Conservation (phyloP, 2,113 vertebrate species). For the Pterocles burchelli region DNA sequence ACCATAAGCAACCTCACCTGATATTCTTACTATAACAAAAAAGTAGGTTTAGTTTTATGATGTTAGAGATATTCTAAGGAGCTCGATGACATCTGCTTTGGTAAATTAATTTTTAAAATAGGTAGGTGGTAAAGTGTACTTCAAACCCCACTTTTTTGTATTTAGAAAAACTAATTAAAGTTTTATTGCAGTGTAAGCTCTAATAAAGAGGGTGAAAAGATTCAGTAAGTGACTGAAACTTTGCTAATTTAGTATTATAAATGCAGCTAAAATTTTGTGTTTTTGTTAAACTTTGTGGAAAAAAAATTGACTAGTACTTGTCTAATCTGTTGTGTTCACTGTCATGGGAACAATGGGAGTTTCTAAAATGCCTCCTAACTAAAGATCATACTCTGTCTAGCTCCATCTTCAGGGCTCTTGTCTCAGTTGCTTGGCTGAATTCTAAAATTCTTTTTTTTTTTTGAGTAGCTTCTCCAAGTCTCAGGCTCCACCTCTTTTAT, state of each 20-base stretch:
- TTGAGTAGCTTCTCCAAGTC: neutral
- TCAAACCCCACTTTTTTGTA: neutral
- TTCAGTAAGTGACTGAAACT: neutral
- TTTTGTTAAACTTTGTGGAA: neutral
- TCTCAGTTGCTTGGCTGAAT: neutral
- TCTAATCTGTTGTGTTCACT: neutral
- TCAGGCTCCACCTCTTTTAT: neutral
- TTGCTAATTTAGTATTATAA: neutral
- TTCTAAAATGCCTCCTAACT: neutral
- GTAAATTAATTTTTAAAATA: neutral
- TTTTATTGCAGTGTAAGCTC: neutral
- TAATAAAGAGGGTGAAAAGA: neutral
- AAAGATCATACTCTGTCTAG: neutral
- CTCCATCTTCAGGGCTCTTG: neutral
- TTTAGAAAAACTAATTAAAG: neutral
- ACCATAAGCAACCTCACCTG: neutral
- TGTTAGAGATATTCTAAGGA: neutral
- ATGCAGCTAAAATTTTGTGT: neutral
- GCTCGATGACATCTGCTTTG: neutral
- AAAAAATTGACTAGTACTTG: neutral
- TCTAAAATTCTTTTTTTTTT: neutral
- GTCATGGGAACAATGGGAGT: neutral
- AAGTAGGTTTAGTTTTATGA: neutral
- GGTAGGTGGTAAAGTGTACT: neutral
- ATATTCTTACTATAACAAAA: neutral